Conservation (phyloP, 2,888 invertebrate genomes). For the Drosophila niveifrons region DNA sequence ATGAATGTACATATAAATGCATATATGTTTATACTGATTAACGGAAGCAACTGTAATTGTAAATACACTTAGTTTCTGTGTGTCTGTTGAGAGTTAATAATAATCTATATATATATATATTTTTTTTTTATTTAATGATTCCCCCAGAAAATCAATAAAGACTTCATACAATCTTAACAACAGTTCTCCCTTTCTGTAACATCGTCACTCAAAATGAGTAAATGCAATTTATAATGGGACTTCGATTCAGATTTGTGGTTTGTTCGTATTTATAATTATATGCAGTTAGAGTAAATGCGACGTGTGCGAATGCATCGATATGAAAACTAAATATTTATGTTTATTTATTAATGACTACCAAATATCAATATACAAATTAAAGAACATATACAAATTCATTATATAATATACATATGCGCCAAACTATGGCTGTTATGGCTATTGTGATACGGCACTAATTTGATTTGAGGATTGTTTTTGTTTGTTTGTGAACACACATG, state of each 20-base stretch:
- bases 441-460: conserved; percentile 54
- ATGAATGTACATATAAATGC: conserved; percentile 20
- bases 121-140: conserved; percentile 14
- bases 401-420: conserved; percentile 64
- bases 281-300: background rate
- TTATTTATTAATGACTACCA: conserved; percentile 75
- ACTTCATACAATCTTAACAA: conserved; percentile 1
- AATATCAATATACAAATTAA: conserved; percentile 80
- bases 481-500: conserved; percentile 65
- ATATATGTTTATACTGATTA: background rate
- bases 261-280: background rate
- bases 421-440: conserved; percentile 62
- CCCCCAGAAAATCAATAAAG: conserved; percentile 17
- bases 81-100: conserved; percentile 3
- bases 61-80: conserved; percentile 15
- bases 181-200: background rate
- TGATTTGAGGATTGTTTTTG: conserved; percentile 33
- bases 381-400: conserved; percentile 76
- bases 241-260: background rate
- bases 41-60: conserved; percentile 13
- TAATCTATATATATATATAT: background rate
- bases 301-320: conserved; percentile 8
- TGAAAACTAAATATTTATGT: conserved; percentile 57
- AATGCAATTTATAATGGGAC: background rate
- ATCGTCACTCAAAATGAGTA: background rate